phyloP scores from a whole-genome alignment of 2,888 invertebrate genomes.

The Ptilodon capucinus region DNA sequence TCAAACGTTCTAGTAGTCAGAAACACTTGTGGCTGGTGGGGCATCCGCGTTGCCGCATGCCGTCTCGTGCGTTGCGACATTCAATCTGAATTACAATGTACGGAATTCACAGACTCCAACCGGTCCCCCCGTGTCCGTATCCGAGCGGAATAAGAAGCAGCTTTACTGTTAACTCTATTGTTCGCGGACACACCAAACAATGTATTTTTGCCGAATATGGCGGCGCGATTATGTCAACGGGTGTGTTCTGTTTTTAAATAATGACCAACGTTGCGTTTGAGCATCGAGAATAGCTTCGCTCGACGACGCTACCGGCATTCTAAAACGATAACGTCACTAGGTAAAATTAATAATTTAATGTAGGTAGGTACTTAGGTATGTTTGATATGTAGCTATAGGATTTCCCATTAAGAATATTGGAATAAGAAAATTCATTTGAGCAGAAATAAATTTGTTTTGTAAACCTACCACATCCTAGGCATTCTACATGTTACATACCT shows the following conservation, averaged over 20 bases:
- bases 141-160: conserved; percentile 80
- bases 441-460: too few relatives aligned
- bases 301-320: conserved; percentile 52
- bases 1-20: too few relatives aligned
- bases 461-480: too few relatives aligned
- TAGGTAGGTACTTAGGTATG: background rate
- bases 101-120: conserved; percentile 68
- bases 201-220: conserved; percentile 79
- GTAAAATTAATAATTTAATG: background rate
- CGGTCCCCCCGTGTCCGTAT: conserved; percentile 64
- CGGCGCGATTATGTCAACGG: conserved; percentile 75
- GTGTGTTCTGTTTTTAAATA: conserved; percentile 77
- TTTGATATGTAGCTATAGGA: too few relatives aligned
- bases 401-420: too few relatives aligned
- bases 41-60: conserved; percentile 75
- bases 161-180: conserved; percentile 78
- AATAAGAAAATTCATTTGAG: too few relatives aligned
- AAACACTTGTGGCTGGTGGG: too few relatives aligned
- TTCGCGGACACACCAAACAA: conserved; percentile 73
- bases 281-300: conserved; percentile 55
- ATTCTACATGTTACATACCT: too few relatives aligned
- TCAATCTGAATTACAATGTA: conserved; percentile 78
- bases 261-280: conserved; percentile 50
- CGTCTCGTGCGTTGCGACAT: conserved; percentile 74
- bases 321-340: conserved; percentile 22